Base-by-base conservation (phyloP, 2,888 invertebrate genomes). In the Timandra comae region DNA sequence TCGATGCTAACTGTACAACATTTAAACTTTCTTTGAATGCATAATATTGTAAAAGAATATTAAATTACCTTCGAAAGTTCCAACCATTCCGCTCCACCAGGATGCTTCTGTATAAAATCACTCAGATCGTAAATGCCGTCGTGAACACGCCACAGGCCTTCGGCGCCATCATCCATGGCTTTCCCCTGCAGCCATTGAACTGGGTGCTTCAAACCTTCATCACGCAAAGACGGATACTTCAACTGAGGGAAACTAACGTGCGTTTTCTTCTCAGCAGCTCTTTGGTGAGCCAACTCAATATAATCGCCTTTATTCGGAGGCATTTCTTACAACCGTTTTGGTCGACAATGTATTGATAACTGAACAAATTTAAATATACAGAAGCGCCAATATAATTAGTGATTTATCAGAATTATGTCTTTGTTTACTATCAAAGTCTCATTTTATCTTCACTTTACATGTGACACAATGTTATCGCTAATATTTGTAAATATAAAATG, bases 111-210 rank as follows among this genome's bases (percentile, higher is more conserved):
- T 3, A 93, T 81, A 66, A 96, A 99, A 10, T 88, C 86, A 0
- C 90, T 90, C 12, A 99, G 87, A 74, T 98, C 95, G 69, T 98
- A 98, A 11, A 98, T 78, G 26, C 85, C 81, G 67, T 94, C 88
- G 47, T 91, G 86, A 10, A 95, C 87, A 46, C 95, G 87, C 95
- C 95, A 95, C 2, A 93, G 67, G n/a, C 89, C 90, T 63, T 93
- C 92, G 0, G 92, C 92, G 2, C 90, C 91, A 47, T 93, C 93
- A 45, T 91, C 90, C 51, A 81, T 63, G 8, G 86, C 82, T 58
- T 92, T 91, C 2, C 90, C 91, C 24, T 86, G 74, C 13, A 93
- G 58, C 91, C 92, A 94, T 52, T 77, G 70, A 24, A 79, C 67
- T 0, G 80, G 69, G 12, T 87, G 86, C 41, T 76, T 78, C 1